phyloP scores from a whole-genome alignment of 2,797 vertebrate genomes.

The Eulemur mongoz region DNA sequence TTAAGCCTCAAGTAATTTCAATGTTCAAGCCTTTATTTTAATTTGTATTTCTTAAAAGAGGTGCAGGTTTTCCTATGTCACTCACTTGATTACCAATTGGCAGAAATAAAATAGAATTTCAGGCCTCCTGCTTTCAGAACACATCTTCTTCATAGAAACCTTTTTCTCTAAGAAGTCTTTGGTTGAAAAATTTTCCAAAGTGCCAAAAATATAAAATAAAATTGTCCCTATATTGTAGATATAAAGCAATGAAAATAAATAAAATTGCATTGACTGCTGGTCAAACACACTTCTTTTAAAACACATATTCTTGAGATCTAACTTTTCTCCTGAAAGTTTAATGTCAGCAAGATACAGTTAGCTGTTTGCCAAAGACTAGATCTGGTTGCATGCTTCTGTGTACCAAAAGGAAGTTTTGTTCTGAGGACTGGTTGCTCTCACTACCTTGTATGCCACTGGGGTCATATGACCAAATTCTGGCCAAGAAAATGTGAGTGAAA shows the following conservation, averaged over 20 bases:
- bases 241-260: background rate
- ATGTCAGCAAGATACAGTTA: background rate
- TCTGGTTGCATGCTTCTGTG: background rate
- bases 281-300: background rate
- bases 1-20: background rate
- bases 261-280: background rate
- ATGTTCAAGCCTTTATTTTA: background rate
- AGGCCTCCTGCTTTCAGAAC: background rate
- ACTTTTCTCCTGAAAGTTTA: background rate
- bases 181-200: background rate
- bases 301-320: background rate
- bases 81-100: background rate
- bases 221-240: background rate
- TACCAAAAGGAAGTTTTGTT: background rate
- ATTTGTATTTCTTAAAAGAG: background rate
- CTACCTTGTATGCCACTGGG: background rate
- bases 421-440: background rate
- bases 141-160: background rate
- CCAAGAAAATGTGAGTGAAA: background rate
- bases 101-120: conserved; percentile 15
- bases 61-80: background rate
- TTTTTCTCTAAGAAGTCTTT: background rate
- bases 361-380: background rate
- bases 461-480: background rate
- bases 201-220: background rate